These are phyloP conservation scores for Aeoliscus strigatus DNA, from an alignment of 2,797 vertebrate genomes.

Conservation along the genomic window DNA sequence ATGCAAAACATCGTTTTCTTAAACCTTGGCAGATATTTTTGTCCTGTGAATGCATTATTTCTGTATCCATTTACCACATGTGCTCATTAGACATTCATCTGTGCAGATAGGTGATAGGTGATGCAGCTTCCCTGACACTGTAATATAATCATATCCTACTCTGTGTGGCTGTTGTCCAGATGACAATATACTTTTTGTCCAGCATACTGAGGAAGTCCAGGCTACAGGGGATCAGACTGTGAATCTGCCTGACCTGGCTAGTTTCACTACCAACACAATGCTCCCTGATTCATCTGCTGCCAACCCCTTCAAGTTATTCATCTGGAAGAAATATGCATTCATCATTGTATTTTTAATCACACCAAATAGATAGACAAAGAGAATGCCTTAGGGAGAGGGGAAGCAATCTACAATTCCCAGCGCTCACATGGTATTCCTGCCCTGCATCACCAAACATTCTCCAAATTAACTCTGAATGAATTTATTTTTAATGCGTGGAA, in stretches of 20 bases:
- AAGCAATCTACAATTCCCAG: conserved; percentile 75
- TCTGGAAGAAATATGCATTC: conserved; percentile 81
- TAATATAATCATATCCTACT: conserved; percentile 45
- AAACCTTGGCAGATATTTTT: too few species aligned
- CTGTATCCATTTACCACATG: too few species aligned
- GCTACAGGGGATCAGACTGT: conserved; percentile 58
- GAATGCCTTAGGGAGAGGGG: conserved; percentile 72
- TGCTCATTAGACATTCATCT: conserved; percentile 21
- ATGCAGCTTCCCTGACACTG: conserved; percentile 21
- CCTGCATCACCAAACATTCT: conserved; percentile 76
- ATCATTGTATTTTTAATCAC: conserved; percentile 85
- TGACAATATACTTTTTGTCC: conserved; percentile 31
- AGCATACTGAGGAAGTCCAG: conserved; percentile 55
- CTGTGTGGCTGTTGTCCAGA: conserved; percentile 56
- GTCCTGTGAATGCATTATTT: too few species aligned
- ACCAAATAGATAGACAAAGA: conserved; percentile 82
- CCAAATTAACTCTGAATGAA: conserved; percentile 81
- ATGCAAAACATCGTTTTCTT: too few species aligned
- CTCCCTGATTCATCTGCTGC: conserved; percentile 75
- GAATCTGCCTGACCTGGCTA: conserved; percentile 67
- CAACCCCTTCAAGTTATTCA: conserved; percentile 80
- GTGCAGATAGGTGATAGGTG: too few species aligned
- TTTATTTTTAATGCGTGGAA: conserved; percentile 79
- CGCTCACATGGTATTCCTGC: conserved; percentile 76
- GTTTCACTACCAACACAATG: conserved; percentile 66